Evolutionary conservation across 2,888 invertebrate species (phyloP), one percentile per base, ranked within the genome.

Genomic region (Cyclophora albipunctata): DNA sequence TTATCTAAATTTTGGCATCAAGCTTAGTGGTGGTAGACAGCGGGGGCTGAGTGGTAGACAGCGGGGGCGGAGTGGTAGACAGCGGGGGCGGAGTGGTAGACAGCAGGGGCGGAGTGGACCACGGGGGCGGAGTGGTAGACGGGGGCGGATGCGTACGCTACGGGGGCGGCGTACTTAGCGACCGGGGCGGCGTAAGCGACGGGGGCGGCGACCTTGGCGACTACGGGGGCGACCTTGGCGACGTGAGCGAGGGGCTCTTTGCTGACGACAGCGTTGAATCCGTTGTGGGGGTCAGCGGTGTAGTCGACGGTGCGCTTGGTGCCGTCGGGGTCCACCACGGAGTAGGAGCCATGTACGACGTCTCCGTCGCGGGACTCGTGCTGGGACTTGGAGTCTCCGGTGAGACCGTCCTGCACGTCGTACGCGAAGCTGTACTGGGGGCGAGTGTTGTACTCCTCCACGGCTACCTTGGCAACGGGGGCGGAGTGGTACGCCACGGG

Each of bases 261-360:
- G 67, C 72, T 81, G 3, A 89, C 89, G 40, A 89, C 84, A 41
- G 89, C 89, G 67, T 89, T 89, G 74, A 89, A 89, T 45, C 89
- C 89, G 52, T 87, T 82, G 63, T 84, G 71, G 34, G 74, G 71
- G 61, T 89, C 89, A 45, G 88, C 87, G 51, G 83, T 84, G 74
- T 89, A 89, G 54, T 89, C 87, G 3, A 89, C 89, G 47, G 78
- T 85, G 57, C 89, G 82, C 67, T 76, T 81, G 63, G 78, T 82
- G 58, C 89, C 89, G 58, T 89, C 89, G 49, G 89, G 73, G 55
- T 89, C 89, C 41, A 77, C 75, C 5, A 89, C 73, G 48, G 87
- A 86, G 76, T 89, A 89, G 49, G 84, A 82, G 48, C 89, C 89
- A 58, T 82, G 80, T 33, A 89, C 89, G 41, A 81, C 78, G 59